phyloP scores from a whole-genome alignment of 1,140 invertebrate genomes.

The Diploscapter pachys region DNA sequence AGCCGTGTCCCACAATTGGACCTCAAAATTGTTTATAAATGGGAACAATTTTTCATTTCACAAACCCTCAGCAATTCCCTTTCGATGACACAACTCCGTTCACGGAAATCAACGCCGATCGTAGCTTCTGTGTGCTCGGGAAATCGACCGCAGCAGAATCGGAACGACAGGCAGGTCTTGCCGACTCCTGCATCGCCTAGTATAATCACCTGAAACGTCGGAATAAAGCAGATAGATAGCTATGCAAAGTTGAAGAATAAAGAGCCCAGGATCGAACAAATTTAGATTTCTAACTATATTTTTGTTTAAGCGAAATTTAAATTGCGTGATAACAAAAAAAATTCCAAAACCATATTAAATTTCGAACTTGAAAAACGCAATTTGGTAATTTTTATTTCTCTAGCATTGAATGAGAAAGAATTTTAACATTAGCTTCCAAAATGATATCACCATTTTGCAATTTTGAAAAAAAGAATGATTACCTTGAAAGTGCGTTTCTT shows the following conservation, averaged over 20 bases:
- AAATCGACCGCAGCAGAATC: constrained; percentile 76
- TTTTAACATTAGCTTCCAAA: no score
- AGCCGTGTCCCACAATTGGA: constrained; percentile 69
- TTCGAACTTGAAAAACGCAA: no score
- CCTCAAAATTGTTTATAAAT: constrained; percentile 73
- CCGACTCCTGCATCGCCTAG: constrained; percentile 78
- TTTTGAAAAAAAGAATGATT: no score
- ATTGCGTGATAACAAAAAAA: no score
- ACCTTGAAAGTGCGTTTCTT: no score
- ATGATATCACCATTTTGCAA: no score
- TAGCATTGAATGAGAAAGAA: no score
- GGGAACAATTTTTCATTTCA: constrained; percentile 66
- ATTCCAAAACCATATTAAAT: no score
- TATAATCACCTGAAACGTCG: constrained; percentile 71
- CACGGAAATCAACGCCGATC: constrained; percentile 79
- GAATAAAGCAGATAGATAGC: constrained; percentile 62
- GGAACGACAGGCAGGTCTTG: constrained; percentile 76
- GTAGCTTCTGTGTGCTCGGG: constrained; percentile 75
- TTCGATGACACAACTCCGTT: constrained; percentile 70
- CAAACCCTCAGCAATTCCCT: constrained; percentile 73
- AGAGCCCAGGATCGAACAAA: no score
- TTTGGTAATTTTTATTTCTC: no score
- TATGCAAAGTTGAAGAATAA: constrained; percentile 1
- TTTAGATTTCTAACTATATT: no score
- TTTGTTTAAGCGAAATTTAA: no score